Evolutionary conservation across 1,140 invertebrate species (phyloP), one percentile per base, ranked within the genome.

Genomic region (Proales similis): DNA sequence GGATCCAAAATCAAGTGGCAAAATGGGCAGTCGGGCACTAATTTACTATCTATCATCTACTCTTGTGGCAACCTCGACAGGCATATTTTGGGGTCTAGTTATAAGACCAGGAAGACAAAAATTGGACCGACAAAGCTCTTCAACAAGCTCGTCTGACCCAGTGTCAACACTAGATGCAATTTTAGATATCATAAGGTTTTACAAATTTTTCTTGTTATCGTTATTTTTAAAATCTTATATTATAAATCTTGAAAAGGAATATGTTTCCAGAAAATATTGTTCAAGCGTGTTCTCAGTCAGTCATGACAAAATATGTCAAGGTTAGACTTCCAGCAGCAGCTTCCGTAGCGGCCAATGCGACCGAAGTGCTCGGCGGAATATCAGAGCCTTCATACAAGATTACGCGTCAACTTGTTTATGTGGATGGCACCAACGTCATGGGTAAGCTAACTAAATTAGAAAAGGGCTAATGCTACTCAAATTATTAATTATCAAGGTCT

Each of bases 11-110:
- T 69, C 72, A 22, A 69, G 68, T 49, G 75, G 73, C 4, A 69
- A 69, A 45, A 77, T 80, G 68, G 78, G 79, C 4, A 45, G 69
- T 12, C 70, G 71, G 45, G 77, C 78, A 2, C 67, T 80, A 4
- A 38, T 74, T 5, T 80, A 79, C 65, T 80, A 80, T 67, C 68
- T 75, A 22, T 64, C 67, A 1, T 79, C 79, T 0, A 79, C 78
- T 1, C 67, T 78, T 20, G 66, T 76, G 24, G 79, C 79, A 19
- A 76, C 77, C 46, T 19, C 29, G 12, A 57, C 51, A 39, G 51
- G 51, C 14, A 42, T 57, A 12, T 17, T n/a, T 20, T 19, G 27
- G 19, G 51, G 36, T 17, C 9, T 57, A 14, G 45, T 57, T 22
- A 42, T 57, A 3, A 57, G 51, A 42, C 51, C 51, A 19, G 51